Evolutionary conservation across 2,797 vertebrate genomes (phyloP).

Genomic region (Steatocranus sp.): DNA sequence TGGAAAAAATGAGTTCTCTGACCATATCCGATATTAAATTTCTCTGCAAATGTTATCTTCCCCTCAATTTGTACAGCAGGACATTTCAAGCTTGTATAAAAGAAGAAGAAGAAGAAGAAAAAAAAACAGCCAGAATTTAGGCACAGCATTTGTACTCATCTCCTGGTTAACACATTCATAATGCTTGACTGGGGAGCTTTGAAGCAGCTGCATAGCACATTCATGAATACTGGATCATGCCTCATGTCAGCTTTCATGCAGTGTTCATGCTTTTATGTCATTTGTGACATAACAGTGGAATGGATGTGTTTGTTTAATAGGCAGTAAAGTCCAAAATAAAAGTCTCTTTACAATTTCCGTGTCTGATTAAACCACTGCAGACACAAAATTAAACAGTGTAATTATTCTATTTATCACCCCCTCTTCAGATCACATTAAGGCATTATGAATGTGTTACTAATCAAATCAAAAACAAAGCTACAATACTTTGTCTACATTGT

Average conservation of each 20-base stretch:
- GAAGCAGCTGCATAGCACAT: constrained; percentile 58
- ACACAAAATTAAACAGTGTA: constrained; percentile 23
- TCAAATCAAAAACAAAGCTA: constrained; percentile 36
- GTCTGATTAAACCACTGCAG: constrained; percentile 12
- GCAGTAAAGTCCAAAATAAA: constrained; percentile 43
- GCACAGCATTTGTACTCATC: constrained; percentile 50
- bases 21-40: constrained; percentile 24
- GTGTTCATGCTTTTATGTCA: constrained; percentile 59
- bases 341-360: constrained; percentile 19
- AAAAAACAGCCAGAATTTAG: constrained; percentile 29
- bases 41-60: constrained; percentile 23
- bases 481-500: constrained; percentile 34
- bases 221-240: constrained; percentile 61
- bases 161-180: constrained; percentile 67
- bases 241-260: constrained; percentile 59
- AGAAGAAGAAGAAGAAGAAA: background rate
- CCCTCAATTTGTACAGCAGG: constrained; percentile 33
- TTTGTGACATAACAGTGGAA: constrained; percentile 33
- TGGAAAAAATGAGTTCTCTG: constrained; percentile 19
- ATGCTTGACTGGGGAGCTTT: constrained; percentile 45
- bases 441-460: constrained; percentile 73
- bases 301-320: constrained; percentile 28
- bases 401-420: constrained; percentile 12
- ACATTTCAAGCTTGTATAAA: constrained; percentile 51
- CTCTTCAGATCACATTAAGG: constrained; percentile 47